Conservation (phyloP, 2,888 invertebrate species). For the Achlya flavicornis region DNA sequence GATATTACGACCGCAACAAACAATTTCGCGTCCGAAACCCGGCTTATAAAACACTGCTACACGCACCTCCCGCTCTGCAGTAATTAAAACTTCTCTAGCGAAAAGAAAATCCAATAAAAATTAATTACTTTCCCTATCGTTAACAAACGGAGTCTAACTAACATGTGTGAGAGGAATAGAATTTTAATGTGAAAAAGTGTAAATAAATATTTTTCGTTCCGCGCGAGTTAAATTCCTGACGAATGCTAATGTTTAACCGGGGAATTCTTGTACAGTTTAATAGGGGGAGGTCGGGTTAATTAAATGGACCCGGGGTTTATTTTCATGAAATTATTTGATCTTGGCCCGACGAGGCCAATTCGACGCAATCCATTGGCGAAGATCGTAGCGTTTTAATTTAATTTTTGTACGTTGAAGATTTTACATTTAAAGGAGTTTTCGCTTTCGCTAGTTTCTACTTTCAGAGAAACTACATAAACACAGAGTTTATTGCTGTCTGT, state of each 20-base stretch:
- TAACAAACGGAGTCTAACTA: constrained; percentile 47
- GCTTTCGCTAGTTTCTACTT: constrained; percentile 50
- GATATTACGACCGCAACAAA: constrained; percentile 68
- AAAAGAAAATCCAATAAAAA: constrained; percentile 75
- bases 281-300: constrained; percentile 78
- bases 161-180: constrained; percentile 62
- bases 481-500: constrained; percentile 66
- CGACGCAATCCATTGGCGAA: constrained; percentile 63
- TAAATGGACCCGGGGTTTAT: constrained; percentile 78
- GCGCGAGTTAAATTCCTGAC: constrained; percentile 76
- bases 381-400: constrained; percentile 67
- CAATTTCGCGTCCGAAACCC: constrained; percentile 60
- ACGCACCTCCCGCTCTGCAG: constrained; percentile 53
- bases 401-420: constrained; percentile 58
- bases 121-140: constrained; percentile 64
- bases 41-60: constrained; percentile 57
- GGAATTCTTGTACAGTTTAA: constrained; percentile 80
- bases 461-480: constrained; percentile 64
- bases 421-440: constrained; percentile 38
- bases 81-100: constrained; percentile 75
- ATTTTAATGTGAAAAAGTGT: constrained; percentile 63
- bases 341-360: constrained; percentile 65
- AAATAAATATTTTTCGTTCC: constrained; percentile 70
- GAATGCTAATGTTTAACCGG: constrained; percentile 80
- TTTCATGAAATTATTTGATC: constrained; percentile 82